Evolutionary conservation across 2,797 vertebrate species (phyloP), one percentile per base, ranked within the genome.

Genomic region (Crocodylus rhombifer): DNA sequence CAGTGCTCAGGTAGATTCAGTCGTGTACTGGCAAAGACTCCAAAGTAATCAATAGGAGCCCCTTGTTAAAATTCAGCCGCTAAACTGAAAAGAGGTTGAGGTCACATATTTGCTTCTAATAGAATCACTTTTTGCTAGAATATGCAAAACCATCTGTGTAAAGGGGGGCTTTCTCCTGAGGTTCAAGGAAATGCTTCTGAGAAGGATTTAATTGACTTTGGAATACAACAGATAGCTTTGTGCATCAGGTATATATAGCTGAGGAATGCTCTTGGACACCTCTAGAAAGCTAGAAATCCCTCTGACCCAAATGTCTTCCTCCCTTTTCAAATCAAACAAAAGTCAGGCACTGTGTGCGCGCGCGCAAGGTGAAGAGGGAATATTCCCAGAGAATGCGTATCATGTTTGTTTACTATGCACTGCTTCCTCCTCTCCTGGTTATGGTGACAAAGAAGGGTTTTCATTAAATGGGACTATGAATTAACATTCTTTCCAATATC

Each of bases 381-480:
- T 65, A 36, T 85, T 80, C 85, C 82, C 33, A 90, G 57, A 75
- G 58, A 80, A 93, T 16, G 23, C 20, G 80, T 78, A 55, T 4
- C 58, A n/a, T 33, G 10, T 0, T 79, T 42, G 67, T 82, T 89
- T 78, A n/a, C 33, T 56, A 82, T 36, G 69, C 51, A 20, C 4
- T 57, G 12, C 11, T 88, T 10, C 30, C 61, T 94, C 6, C 63
- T 77, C 82, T 85, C 57, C 85, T 51, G 25, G 23, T 62, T 84
- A 94, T 67, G 74, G 30, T 67, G 79, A 81, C 61, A 60, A 84
- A 42, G 84, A 80, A 84, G 9, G 11, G 64, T 85, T 95, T 75
- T 80, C 25, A 89, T 74, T 85, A 61, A 87, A 91, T 16, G 60
- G n/a, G 8, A 57, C 57, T 75, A 85, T 78, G 73, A 88, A 77